Base-by-base conservation (phyloP, 1,140 invertebrate genomes). In the Acromyrmex charruanus region DNA sequence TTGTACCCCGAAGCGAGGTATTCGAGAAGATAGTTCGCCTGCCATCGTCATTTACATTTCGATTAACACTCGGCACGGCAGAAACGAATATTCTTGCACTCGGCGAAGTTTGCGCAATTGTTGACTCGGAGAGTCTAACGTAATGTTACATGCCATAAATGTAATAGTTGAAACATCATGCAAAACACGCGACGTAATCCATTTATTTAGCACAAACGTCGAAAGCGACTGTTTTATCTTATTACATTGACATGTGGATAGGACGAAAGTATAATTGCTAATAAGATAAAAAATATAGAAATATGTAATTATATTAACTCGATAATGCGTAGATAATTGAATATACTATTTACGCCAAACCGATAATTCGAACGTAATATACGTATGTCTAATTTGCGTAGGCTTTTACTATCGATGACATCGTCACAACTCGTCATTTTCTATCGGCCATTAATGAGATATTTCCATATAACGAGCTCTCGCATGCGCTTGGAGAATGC, bases 321-420 rank as follows among this genome's bases (percentile, higher is more conserved):
- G 69, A 74, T 82, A 80, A 80, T 18, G 14, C 14, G 12, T n/a
- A 28, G 25, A 21, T 55, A 74, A 74, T 59, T 14, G 39, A n/a
- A 61, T 39, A 55, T 0, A 39, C 68, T 10, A 49, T 51, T 21
- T 61, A 31, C 44, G 55, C 51, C 21, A 25, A 28, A 51, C 25
- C n/a, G 55, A 44, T 58, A 49, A 44, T 35, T 59, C 68, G 12
- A 12, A 58, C 35, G 16, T 55, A 75, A 51, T 21, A 51, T 21
- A 2, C 25, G 7, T 18, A 4, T 25, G 12, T 18, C n/a, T 75
- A 74, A 74, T 84, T 84, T 61, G 69, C 69, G 80, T 84, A 28
- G 68, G 69, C 44, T 72, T 49, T n/a, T 28, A 44, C 69, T 75
- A 35, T 84, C 71, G 71, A 61, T 74, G 68, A 82, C 68, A 61